A percentile compares a stretch with the other conserved stretches of the same genome.
These are phyloP conservation scores for Pachycephala philippinensis DNA, from an alignment of 2,113 vertebrate species.

Conservation along the genomic window DNA sequence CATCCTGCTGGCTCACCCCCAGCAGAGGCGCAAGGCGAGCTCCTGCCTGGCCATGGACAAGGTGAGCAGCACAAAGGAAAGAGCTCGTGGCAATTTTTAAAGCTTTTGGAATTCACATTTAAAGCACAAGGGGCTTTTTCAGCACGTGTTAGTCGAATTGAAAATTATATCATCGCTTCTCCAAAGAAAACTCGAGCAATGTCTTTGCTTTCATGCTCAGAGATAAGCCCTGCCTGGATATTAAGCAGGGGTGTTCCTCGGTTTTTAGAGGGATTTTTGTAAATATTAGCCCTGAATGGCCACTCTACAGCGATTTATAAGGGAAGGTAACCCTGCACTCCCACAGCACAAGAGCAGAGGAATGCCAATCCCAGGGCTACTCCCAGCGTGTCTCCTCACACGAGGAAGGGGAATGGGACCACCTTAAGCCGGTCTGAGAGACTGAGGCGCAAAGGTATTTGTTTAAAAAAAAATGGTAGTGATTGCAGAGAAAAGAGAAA, in stretches of 20 bases:
- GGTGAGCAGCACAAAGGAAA: neutral
- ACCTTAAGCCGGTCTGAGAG: slow-evolving; percentile 45
- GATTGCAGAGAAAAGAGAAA: slow-evolving; percentile 69
- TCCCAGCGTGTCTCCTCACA: neutral
- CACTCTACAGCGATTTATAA: neutral
- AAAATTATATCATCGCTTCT: neutral
- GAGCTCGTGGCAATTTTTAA: neutral
- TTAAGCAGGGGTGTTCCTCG: neutral
- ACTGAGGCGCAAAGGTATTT: slow-evolving; percentile 51
- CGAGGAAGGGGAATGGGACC: neutral
- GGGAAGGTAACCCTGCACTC: neutral
- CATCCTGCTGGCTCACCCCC: slow-evolving; percentile 33
- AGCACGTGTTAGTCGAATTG: rapidly evolving
- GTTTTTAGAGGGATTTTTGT: neutral
- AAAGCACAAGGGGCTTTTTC: neutral
- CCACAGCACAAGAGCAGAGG: neutral
- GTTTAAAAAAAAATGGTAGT: slow-evolving; percentile 9
- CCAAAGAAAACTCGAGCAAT: neutral
- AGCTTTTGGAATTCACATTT: neutral
- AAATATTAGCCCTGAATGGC: neutral
- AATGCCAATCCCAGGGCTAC: neutral
- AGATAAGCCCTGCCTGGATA: neutral
- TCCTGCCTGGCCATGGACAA: neutral
- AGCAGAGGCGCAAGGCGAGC: rapidly evolving
- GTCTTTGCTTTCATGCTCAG: neutral